These are phyloP conservation scores for Junonia oenone DNA, from an alignment of 2,888 invertebrate genomes.

Conservation along the genomic window DNA sequence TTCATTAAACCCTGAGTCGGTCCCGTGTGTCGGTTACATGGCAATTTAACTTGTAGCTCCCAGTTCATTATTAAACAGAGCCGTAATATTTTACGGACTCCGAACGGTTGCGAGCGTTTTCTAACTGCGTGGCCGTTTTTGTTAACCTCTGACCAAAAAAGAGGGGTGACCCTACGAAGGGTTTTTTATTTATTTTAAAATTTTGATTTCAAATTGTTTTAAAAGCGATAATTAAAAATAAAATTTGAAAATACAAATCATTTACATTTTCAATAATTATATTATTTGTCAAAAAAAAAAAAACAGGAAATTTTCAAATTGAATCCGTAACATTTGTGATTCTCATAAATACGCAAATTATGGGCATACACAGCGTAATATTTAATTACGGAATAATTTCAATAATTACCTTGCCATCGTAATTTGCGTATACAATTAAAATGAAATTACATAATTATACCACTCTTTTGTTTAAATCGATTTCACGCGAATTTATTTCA, in stretches of 20 bases:
- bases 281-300: too few relatives aligned
- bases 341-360: not conserved
- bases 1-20: conserved; percentile 35
- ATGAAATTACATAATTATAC: not conserved
- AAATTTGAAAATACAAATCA: too few relatives aligned
- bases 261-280: too few relatives aligned
- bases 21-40: conserved; percentile 35
- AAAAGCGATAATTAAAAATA: too few relatives aligned
- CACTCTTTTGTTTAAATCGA: too few relatives aligned
- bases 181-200: too few relatives aligned
- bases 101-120: conserved; percentile 8
- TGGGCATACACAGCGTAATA: not conserved
- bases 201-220: too few relatives aligned
- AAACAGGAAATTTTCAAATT: too few relatives aligned
- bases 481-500: not conserved
- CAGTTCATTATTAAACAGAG: conserved; percentile 36
- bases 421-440: not conserved
- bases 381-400: not conserved
- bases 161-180: too few relatives aligned
- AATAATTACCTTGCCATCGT: not conserved
- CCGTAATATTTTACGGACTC: conserved; percentile 7
- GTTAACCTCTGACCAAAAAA: too few relatives aligned
- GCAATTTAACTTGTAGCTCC: conserved; percentile 49
- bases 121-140: not conserved
- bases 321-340: too few relatives aligned